A percentile compares a stretch with the other conserved stretches of the same genome.
phyloP scores from a whole-genome alignment of 2,888 invertebrate genomes.

The Platerodrilus igneus region DNA sequence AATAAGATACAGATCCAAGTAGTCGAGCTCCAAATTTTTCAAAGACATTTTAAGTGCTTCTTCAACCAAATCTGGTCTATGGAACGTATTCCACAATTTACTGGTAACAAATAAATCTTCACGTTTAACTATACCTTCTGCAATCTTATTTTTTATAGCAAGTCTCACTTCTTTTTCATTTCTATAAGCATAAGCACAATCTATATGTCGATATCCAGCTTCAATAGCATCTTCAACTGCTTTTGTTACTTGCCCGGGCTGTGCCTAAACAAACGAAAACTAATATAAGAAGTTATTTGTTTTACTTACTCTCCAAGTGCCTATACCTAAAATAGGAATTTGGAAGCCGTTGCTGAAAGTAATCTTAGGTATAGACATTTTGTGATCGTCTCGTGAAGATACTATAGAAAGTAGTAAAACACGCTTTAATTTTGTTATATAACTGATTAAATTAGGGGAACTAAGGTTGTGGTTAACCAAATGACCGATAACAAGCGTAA shows the following conservation, averaged over 20 bases:
- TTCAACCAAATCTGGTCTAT: slow-evolving; percentile 69
- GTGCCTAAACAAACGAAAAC: no score
- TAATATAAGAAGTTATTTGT: no score
- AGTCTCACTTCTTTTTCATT: slow-evolving; percentile 64
- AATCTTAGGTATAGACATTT: no score
- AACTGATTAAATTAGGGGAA: no score
- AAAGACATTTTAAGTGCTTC: slow-evolving; percentile 61
- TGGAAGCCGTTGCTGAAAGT: no score
- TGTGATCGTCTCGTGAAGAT: no score
- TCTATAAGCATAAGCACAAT: slow-evolving; percentile 66
- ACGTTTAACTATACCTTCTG: slow-evolving; percentile 57
- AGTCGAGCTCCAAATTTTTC: slow-evolving; percentile 62
- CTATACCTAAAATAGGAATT: no score
- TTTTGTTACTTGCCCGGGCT: slow-evolving; percentile 58
- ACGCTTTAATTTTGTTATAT: no score
- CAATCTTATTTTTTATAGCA: slow-evolving; percentile 56
- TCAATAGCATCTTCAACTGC: slow-evolving; percentile 68
- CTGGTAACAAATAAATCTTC: slow-evolving; percentile 63
- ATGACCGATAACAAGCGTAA: no score
- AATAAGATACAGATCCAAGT: slow-evolving; percentile 78
- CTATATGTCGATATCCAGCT: slow-evolving; percentile 69
- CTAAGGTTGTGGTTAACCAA: no score
- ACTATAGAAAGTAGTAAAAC: no score
- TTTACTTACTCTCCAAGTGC: no score
- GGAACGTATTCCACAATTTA: slow-evolving; percentile 72